These are phyloP conservation scores for Glossophaga mutica DNA, from an alignment of 2,797 vertebrate genomes.

Conservation along the genomic window DNA sequence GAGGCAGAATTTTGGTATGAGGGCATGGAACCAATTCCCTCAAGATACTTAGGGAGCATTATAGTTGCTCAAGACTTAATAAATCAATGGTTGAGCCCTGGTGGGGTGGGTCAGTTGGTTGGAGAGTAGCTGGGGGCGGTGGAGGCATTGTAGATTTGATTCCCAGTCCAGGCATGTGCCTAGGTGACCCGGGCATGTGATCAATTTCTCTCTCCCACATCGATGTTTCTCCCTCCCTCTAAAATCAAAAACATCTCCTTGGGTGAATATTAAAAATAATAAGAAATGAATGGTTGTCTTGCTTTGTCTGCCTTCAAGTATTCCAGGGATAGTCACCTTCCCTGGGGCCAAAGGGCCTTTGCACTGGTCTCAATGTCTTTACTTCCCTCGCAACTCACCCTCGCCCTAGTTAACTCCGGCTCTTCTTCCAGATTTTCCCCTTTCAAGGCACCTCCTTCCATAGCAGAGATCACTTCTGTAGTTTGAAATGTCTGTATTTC, in stretches of 20 bases:
- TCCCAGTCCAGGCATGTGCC: no score
- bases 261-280: not conserved
- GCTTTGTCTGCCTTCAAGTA: not conserved
- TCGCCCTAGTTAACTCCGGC: not conserved
- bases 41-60: not conserved
- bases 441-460: not conserved
- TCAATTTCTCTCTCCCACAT: no score
- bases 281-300: not conserved
- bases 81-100: not conserved
- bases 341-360: not conserved
- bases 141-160: no score
- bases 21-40: not conserved
- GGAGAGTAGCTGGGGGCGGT: no score
- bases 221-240: no score
- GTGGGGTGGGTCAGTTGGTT: no score
- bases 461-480: not conserved
- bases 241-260: no score
- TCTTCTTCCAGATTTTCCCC: not conserved
- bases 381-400: not conserved
- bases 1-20: not conserved
- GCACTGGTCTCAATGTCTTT: not conserved
- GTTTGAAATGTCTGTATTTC: constrained; percentile 23
- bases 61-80: not conserved
- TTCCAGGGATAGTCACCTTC: not conserved
- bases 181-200: no score